Percentiles rank a stretch among this genome's conserved stretches.
phyloP scores from a whole-genome alignment of 2,888 invertebrate genomes.

The Rhodophaea formosa region DNA sequence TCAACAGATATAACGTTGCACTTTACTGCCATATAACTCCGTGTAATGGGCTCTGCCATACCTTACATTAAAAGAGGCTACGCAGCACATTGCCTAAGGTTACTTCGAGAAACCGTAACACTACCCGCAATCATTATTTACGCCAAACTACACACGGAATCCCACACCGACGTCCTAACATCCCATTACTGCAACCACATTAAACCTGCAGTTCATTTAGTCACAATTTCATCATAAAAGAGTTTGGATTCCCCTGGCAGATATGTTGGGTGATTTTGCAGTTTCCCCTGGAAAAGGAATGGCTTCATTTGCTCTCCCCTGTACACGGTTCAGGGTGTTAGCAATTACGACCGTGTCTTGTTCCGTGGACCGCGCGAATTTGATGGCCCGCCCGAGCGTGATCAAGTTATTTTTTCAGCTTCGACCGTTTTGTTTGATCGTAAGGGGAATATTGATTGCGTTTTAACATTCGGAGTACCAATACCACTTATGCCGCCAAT shows the following conservation, averaged over 20 bases:
- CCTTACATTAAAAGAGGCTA: not conserved
- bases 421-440: not conserved
- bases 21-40: not conserved
- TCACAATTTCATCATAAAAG: constrained; percentile 19
- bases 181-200: constrained; percentile 16
- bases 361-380: constrained; percentile 57
- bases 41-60: not conserved
- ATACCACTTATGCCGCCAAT: not conserved
- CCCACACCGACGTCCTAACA: constrained; percentile 34
- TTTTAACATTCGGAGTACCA: not conserved
- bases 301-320: constrained; percentile 58
- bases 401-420: constrained; percentile 2
- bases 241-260: constrained; percentile 16
- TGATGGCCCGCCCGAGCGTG: constrained; percentile 43
- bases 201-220: not conserved
- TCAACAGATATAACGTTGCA: not conserved
- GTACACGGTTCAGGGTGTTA: constrained; percentile 23
- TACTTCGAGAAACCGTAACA: not conserved
- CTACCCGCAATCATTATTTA: constrained; percentile 48
- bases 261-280: constrained; percentile 20
- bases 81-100: not conserved
- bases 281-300: constrained; percentile 39
- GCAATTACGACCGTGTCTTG: constrained; percentile 56
- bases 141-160: constrained; percentile 58
- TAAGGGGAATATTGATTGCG: not conserved